Percentiles rank a stretch among this genome's conserved stretches.
Evolutionary conservation across 2,888 invertebrate genomes (phyloP).

Genomic region (Calephelis perditalis): DNA sequence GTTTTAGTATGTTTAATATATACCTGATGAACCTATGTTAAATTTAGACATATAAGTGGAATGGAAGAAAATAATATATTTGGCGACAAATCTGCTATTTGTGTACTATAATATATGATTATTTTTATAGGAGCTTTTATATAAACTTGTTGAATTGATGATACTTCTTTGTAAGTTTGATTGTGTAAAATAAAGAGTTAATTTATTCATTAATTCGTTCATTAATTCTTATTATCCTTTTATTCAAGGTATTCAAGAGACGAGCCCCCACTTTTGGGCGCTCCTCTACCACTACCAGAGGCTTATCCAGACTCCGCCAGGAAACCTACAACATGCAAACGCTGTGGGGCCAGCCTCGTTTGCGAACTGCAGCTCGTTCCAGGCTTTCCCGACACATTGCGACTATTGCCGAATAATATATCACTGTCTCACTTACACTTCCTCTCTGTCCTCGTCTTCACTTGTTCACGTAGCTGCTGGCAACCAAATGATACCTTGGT

Average conservation of each 20-base stretch:
- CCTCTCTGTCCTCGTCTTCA: conserved; percentile 91
- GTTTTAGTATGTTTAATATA: too few relatives aligned
- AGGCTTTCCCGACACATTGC: conserved; percentile 84
- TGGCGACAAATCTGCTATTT: too few relatives aligned
- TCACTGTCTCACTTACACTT: conserved; percentile 83
- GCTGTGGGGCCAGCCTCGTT: conserved; percentile 84
- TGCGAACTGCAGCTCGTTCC: conserved; percentile 93
- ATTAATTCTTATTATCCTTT: not conserved
- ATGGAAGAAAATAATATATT: too few relatives aligned
- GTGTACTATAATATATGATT: too few relatives aligned
- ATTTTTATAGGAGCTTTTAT: too few relatives aligned
- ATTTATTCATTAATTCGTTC: too few relatives aligned
- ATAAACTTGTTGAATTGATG: too few relatives aligned
- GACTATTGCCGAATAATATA: conserved; percentile 71
- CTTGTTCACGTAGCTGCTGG: conserved; percentile 93
- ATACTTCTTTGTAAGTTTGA: too few relatives aligned
- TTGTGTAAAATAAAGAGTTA: too few relatives aligned
- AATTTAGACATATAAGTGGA: too few relatives aligned
- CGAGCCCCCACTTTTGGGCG: conserved; percentile 82
- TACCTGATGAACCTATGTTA: too few relatives aligned
- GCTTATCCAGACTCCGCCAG: conserved; percentile 47
- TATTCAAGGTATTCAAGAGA: conserved; percentile 85
- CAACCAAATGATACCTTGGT: conserved; percentile 81
- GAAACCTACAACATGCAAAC: conserved; percentile 73
- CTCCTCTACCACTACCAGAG: conserved; percentile 77